phyloP scores from a whole-genome alignment of 2,113 vertebrate species.

The Pedionomus torquatus region DNA sequence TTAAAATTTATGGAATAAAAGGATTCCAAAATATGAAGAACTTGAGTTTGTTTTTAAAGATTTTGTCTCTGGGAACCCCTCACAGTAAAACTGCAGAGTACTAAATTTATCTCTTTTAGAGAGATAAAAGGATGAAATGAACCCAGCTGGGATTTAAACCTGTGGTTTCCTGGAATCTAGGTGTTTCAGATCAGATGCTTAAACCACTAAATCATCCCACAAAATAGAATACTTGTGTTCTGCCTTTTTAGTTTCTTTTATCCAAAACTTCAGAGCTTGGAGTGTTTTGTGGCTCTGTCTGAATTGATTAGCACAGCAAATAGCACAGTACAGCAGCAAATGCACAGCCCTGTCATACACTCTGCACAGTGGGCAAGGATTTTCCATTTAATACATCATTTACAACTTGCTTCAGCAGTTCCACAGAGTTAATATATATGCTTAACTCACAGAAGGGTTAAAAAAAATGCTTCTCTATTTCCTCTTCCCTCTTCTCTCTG shows the following conservation, averaged over 20 bases:
- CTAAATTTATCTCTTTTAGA: neutral
- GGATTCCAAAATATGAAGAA: neutral
- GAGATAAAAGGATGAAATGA: neutral
- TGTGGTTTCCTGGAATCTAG: neutral
- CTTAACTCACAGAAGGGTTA: neutral
- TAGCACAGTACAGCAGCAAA: neutral
- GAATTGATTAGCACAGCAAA: conserved; percentile 13
- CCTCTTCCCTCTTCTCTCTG: neutral
- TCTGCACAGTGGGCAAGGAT: neutral
- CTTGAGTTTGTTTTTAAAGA: neutral
- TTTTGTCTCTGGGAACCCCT: neutral
- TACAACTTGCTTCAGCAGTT: conserved; percentile 25
- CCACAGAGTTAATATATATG: neutral
- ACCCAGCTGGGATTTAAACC: neutral
- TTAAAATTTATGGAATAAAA: neutral
- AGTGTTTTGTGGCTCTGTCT: neutral
- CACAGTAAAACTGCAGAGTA: neutral
- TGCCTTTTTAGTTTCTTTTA: conserved; percentile 15
- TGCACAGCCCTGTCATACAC: neutral
- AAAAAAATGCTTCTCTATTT: neutral
- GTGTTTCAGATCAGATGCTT: neutral
- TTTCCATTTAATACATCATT: conserved; percentile 30
- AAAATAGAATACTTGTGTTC: neutral
- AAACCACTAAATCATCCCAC: neutral
- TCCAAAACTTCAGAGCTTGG: neutral